Percentiles rank a stretch among this genome's conserved stretches.
Evolutionary conservation across 2,888 invertebrate genomes (phyloP).

Genomic region (Actias luna): DNA sequence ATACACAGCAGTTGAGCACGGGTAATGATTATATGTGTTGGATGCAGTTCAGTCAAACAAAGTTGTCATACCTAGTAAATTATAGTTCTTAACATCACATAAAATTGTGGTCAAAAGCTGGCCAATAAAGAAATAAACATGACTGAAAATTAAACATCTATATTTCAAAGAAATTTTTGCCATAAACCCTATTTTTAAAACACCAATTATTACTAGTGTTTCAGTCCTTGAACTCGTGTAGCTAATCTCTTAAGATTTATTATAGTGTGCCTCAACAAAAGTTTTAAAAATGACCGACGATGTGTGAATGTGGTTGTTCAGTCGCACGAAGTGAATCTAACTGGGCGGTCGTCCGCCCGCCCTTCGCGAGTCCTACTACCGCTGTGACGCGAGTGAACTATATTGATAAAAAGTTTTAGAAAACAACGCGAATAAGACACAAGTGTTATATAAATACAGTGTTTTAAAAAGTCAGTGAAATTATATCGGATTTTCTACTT

Average conservation of each 20-base stretch:
- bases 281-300: constrained; percentile 7
- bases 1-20: too few species aligned
- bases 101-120: too few species aligned
- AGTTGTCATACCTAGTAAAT: too few species aligned
- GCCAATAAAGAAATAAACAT: too few species aligned
- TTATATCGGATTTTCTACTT: not conserved
- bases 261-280: constrained; percentile 5
- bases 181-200: not conserved
- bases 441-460: not conserved
- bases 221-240: constrained; percentile 10
- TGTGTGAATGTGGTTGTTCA: constrained; percentile 27
- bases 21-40: too few species aligned
- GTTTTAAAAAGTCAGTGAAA: not conserved
- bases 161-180: not conserved
- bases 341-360: constrained; percentile 63
- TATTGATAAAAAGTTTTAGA: not conserved
- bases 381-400: constrained; percentile 31
- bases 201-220: not conserved
- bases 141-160: not conserved
- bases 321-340: constrained; percentile 40
- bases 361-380: constrained; percentile 28
- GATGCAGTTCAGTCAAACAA: too few species aligned
- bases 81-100: too few species aligned
- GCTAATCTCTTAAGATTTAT: constrained; percentile 13
- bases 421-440: not conserved